A percentile compares a stretch with the other conserved stretches of the same genome.
Conservation (phyloP, 2,797 vertebrate species). For the Kryptolebias ocellatus region DNA sequence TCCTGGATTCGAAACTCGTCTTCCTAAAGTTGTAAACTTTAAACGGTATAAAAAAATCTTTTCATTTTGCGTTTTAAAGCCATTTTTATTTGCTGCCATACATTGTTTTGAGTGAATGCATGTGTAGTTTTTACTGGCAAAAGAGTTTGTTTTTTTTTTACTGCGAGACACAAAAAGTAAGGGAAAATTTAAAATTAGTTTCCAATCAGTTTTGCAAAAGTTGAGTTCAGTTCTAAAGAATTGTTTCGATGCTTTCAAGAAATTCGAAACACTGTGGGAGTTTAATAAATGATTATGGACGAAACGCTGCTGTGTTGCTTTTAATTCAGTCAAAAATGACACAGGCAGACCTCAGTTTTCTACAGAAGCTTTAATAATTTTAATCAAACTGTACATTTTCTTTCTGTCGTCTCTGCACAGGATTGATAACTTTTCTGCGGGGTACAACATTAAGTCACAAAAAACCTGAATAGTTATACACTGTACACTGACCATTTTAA, state of each 20-base stretch:
- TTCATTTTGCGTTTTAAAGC: background rate
- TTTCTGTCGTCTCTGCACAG: conserved; percentile 49
- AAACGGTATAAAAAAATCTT: background rate
- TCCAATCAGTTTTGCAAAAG: background rate
- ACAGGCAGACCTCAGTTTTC: conserved; percentile 55
- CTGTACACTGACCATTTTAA: conserved; percentile 45
- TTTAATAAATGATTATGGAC: conserved; percentile 61
- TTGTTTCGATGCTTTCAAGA: background rate
- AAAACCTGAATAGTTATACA: conserved; percentile 49
- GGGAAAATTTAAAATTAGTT: background rate
- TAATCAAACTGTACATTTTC: conserved; percentile 51
- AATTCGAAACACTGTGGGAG: conserved; percentile 27
- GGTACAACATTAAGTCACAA: conserved; percentile 16
- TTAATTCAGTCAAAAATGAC: conserved; percentile 61
- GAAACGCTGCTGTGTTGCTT: conserved; percentile 43
- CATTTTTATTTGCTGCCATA: background rate
- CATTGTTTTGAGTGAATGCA: background rate
- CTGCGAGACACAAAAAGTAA: background rate
- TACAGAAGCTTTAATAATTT: conserved; percentile 82
- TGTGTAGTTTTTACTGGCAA: background rate
- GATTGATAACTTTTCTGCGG: conserved; percentile 29
- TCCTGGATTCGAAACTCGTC: background rate
- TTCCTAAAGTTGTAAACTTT: background rate
- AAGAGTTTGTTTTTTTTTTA: background rate
- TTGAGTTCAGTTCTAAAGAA: too few relatives aligned